These are phyloP conservation scores for Pyrocephalus nanus DNA, from an alignment of 2,797 vertebrate species.

Conservation along the genomic window DNA sequence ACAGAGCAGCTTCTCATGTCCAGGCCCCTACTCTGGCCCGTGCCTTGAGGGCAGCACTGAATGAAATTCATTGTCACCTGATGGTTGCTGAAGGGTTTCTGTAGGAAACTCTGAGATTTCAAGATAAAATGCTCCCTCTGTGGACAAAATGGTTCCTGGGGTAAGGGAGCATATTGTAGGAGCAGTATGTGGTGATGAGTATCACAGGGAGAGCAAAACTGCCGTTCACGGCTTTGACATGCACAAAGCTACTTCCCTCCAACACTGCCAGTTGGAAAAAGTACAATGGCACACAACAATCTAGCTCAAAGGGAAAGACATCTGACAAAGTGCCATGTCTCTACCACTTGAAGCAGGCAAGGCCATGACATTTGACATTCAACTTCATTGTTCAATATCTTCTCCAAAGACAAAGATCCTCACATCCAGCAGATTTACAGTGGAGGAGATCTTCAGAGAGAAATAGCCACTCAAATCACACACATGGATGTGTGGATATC, in stretches of 20 bases:
- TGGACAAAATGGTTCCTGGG: background rate
- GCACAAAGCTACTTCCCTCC: background rate
- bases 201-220: background rate
- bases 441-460: background rate
- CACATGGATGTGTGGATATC: accelerated
- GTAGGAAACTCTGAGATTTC: background rate
- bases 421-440: background rate
- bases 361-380: accelerated
- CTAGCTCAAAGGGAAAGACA: background rate
- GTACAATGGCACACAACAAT: accelerated
- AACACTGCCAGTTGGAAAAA: background rate
- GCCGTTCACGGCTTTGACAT: accelerated
- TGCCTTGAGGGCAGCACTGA: background rate
- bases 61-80: constrained; percentile 2
- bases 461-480: background rate
- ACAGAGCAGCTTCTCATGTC: constrained; percentile 5
- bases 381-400: background rate
- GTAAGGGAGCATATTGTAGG: background rate
- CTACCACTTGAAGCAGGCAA: background rate
- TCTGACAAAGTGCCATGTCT: background rate
- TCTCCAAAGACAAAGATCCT: background rate
- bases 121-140: background rate
- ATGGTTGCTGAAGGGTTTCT: background rate
- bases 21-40: background rate
- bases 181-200: accelerated